Base-by-base conservation (phyloP, 2,888 invertebrate genomes). In the Pyrrhosoma nymphula region DNA sequence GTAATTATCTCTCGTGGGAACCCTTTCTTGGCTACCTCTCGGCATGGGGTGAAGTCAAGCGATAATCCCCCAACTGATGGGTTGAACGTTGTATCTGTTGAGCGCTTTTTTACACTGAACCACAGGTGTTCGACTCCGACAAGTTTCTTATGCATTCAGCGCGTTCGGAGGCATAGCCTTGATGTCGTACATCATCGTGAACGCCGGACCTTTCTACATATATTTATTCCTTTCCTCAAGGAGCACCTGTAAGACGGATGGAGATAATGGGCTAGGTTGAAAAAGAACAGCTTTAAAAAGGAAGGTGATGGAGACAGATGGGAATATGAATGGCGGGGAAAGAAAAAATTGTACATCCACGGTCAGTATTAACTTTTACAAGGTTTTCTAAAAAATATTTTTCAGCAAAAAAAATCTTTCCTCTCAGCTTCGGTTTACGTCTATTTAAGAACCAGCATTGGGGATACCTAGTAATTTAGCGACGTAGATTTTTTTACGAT, bases 91-190 rank as follows among this genome's bases (percentile, higher is more conserved):
- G 14, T 26, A 82, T 82, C 82, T 35, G 82, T 82, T 18, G 35
- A 0, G 26, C 30, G 0, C 16, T 82, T 82, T 82, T 82, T 35
- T 82, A 82, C 35, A 35, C 35, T 4, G 35, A 35, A 82, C 30
- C 30, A 82, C 82, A 82, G 82, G 82, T 82, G 82, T 30, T 82
- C n/a, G 69, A 69, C 69, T 69, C 82, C 82, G 12, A 35, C 82
- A 82, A 82, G 82, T 82, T 82, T 82, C 82, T 16, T 35, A 35
- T 82, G 35, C 0, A 69, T 69, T n/a, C 6, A 0, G 47, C 10
- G 4, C 35, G 82, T 16, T 82, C 14, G 14, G 82, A 35, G 82
- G n/a, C 0, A 26, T 16, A 20, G 60, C 0, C 60, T 60, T 60
- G 60, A 18, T 60, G 60, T 2, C 60, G n/a, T 23, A 20, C 26